These are phyloP conservation scores for Alectoris magna DNA, from an alignment of 2,797 vertebrate species.

Conservation along the genomic window DNA sequence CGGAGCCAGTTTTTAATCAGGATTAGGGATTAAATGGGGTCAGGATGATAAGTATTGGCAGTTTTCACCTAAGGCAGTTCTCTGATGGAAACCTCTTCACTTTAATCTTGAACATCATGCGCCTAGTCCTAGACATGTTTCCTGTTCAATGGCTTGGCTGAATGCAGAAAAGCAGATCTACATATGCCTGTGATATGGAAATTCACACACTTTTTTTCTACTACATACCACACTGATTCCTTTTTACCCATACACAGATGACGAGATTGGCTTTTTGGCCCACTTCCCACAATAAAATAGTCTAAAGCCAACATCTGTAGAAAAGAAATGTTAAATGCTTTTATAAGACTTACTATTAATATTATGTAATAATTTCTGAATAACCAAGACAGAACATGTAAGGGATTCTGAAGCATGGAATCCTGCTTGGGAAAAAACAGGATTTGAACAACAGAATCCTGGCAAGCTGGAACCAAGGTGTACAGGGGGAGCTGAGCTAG, in stretches of 20 bases:
- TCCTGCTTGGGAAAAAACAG: not conserved
- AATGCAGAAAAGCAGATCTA: not conserved
- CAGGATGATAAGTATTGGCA: fast-evolving
- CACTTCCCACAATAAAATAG: not conserved
- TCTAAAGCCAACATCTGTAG: not conserved
- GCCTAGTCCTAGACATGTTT: not conserved
- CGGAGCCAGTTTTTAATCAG: constrained; percentile 22
- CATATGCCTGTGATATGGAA: not conserved
- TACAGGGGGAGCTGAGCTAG: fast-evolving
- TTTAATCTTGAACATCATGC: not conserved
- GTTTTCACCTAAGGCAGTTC: constrained; percentile 1
- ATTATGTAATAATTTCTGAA: not conserved
- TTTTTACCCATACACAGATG: not conserved
- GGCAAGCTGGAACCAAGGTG: not conserved
- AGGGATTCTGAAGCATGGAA: not conserved
- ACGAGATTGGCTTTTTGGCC: not conserved
- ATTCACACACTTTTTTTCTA: not conserved
- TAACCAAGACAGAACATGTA: not conserved
- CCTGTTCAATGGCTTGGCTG: not conserved
- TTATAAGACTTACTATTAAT: not conserved
- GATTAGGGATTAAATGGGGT: constrained; percentile 6
- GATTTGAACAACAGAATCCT: not conserved
- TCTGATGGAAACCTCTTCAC: not conserved
- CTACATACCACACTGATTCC: not conserved
- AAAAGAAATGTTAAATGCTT: not conserved